Evolutionary conservation across 2,797 vertebrate species (phyloP).

Genomic region (Sylvilagus floridanus): DNA sequence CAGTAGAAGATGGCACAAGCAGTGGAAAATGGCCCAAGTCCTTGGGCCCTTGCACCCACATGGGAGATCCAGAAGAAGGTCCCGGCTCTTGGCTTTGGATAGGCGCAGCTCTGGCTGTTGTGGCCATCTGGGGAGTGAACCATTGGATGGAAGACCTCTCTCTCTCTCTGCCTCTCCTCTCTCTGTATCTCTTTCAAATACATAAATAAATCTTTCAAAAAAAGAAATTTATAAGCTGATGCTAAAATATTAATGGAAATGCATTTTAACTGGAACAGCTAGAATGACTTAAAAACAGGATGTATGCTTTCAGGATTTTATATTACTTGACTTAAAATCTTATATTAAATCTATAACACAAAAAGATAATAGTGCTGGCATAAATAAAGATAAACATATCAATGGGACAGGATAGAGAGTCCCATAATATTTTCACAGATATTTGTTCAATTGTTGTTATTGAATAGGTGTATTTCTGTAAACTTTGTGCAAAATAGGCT

Average conservation of each 20-base stretch:
- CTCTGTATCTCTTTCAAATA: no score
- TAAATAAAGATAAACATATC: background rate
- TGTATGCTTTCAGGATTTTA: background rate
- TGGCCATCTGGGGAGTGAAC: no score
- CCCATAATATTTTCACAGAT: background rate
- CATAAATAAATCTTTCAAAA: no score
- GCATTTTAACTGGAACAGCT: background rate
- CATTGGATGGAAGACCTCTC: no score
- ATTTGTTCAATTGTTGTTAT: background rate
- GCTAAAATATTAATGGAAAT: background rate
- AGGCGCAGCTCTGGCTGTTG: no score
- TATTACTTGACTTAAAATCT: background rate
- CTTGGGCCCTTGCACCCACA: no score
- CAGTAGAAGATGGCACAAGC: no score
- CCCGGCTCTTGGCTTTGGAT: no score
- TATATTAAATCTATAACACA: background rate
- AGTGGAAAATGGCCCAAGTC: no score
- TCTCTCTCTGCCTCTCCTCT: no score
- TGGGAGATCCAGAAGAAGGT: no score
- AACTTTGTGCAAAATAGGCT: background rate
- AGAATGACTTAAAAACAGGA: no score
- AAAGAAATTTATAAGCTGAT: background rate
- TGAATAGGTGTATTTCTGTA: background rate
- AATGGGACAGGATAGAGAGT: background rate
- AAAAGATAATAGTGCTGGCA: background rate